phyloP scores from a whole-genome alignment of 2,888 invertebrate genomes.

The Actias luna region DNA sequence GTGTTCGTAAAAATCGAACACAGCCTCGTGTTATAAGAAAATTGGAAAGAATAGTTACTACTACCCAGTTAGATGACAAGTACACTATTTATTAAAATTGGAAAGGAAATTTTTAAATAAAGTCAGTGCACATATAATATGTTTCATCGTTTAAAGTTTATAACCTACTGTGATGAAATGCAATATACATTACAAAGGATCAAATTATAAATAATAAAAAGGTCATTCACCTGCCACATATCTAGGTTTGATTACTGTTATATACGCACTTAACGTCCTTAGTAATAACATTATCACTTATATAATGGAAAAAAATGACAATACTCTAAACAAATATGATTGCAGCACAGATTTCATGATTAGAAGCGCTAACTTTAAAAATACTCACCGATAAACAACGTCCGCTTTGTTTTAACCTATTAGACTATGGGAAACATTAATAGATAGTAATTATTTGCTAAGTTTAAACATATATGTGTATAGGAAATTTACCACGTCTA shows the following conservation, averaged over 20 bases:
- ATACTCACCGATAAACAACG: constrained; percentile 38
- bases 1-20: too few species aligned
- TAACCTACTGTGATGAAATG: constrained; percentile 17
- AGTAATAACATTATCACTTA: constrained; percentile 61
- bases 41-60: too few species aligned
- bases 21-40: too few species aligned
- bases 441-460: constrained; percentile 1
- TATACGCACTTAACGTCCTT: constrained; percentile 45
- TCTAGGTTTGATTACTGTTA: constrained; percentile 44
- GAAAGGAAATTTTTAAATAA: too few species aligned
- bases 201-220: constrained; percentile 3
- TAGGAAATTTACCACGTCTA: constrained; percentile 8
- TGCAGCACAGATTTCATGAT: constrained; percentile 20
- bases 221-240: constrained; percentile 57
- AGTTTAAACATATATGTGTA: constrained; percentile 1
- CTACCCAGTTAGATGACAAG: too few species aligned
- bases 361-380: constrained; percentile 46
- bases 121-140: not conserved
- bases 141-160: too few species aligned
- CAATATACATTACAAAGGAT: not conserved
- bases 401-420: constrained; percentile 21
- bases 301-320: constrained; percentile 54
- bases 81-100: too few species aligned
- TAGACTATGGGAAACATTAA: constrained; percentile 22
- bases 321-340: constrained; percentile 52